phyloP scores from a whole-genome alignment of 64 coral and sea anemone genomes.

The Montipora foliosa region DNA sequence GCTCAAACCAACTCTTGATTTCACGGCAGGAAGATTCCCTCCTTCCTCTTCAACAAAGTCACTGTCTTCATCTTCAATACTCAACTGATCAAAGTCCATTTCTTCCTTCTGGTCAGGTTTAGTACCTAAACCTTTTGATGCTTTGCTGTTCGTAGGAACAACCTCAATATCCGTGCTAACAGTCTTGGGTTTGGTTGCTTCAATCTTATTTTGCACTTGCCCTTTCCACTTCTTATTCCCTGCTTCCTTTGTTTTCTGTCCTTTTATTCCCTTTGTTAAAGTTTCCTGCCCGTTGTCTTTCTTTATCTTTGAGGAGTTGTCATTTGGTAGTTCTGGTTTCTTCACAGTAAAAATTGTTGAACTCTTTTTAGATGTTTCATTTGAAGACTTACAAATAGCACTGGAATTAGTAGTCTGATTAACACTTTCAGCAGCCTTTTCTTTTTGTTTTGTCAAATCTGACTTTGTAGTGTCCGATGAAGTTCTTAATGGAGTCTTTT shows the following conservation, averaged over 20 bases:
- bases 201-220: neutral
- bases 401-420: neutral
- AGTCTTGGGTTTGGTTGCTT: neutral
- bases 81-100: constrained; percentile 54
- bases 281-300: neutral
- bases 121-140: neutral
- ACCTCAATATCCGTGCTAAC: neutral
- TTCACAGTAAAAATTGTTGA: neutral
- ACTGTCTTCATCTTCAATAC: constrained; percentile 50
- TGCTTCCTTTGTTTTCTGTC: neutral
- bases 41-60: constrained; percentile 34
- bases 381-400: neutral
- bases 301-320: neutral
- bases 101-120: neutral
- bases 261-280: neutral
- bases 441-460: neutral
- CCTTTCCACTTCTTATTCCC: neutral
- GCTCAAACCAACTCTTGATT: constrained; percentile 37
- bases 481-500: neutral
- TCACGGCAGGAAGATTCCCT: constrained; percentile 4
- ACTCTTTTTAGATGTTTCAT: neutral
- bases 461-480: neutral
- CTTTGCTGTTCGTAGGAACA: neutral
- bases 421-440: neutral
- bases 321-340: neutral